Base-by-base conservation (phyloP, 2,888 invertebrate genomes). In the Drosophila greeni region DNA sequence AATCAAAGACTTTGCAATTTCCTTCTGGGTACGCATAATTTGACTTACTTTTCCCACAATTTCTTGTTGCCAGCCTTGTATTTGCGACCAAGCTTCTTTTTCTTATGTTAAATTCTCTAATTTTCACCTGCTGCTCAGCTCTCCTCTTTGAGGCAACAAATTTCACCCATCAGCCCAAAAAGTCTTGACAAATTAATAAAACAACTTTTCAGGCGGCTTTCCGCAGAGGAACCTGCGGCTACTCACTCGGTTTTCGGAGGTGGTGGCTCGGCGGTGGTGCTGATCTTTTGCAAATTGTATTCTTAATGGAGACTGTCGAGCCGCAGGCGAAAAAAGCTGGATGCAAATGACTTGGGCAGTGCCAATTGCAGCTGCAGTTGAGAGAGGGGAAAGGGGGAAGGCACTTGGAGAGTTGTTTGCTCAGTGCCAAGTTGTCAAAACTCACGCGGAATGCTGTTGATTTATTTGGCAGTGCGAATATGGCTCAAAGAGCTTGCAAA, bases 131-230 rank as follows among this genome's bases (percentile, higher is more conserved):
- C 42, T 31, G 34, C 42, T 43, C 36, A 11, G 29, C 42, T 18
- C 42, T 23, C 31, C 18, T 36, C 24, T 55, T 39, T 33, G 20
- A 23, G 59, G 24, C 61, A 60, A 37, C 65, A 62, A 76, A 60
- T 78, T 78, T 78, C 77, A 82, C 83, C 70, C 83, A 80, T 80
- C 83, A 81, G 81, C 77, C 83, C 72, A 82, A 74, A 67, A 76
- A 74, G 60, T 74, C 83, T 80, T 80, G 79, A 80, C 79, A 80
- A 80, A 80, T 80, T 80, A 82, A 80, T 80, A 80, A 76, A 62
- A 51, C 66, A 51, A 75, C 77, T 72, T 68, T 73, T 79, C 82
- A 75, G 67, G 70, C 64, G 69, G 55, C 42, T 65, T 65, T 59
- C 24, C 48, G 12, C 34, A 39, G 31, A 57, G 57, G 57, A 66